Evolutionary conservation across 1,140 invertebrate species (phyloP).

Genomic region (Euglossa dilemma): DNA sequence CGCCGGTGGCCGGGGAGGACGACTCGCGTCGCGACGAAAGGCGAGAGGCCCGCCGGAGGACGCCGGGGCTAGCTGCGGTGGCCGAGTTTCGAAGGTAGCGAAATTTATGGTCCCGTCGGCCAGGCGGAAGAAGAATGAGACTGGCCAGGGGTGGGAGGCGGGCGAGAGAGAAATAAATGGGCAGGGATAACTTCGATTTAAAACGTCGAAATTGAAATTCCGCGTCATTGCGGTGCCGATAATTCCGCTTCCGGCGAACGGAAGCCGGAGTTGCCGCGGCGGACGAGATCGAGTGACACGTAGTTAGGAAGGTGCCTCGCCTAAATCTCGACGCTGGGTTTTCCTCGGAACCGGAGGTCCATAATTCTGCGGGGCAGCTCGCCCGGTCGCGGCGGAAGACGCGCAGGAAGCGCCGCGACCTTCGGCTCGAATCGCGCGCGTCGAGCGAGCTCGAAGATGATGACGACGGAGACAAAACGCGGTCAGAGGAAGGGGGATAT

Average conservation of each 20-base stretch:
- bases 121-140: neutral
- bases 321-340: conserved; percentile 63
- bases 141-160: neutral
- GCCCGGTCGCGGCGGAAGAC: conserved; percentile 14
- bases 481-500: too few species aligned
- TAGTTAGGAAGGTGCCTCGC: conserved; percentile 48
- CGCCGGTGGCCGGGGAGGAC: neutral
- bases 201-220: conserved; percentile 49
- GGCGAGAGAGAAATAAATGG: conserved; percentile 13
- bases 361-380: conserved; percentile 53
- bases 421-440: neutral
- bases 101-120: conserved; percentile 21
- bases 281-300: conserved; percentile 54
- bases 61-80: neutral
- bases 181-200: conserved; percentile 13
- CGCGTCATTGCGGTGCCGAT: conserved; percentile 32
- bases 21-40: neutral
- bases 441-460: neutral
- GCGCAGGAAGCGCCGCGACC: neutral
- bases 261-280: neutral
- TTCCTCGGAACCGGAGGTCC: conserved; percentile 59
- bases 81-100: neutral
- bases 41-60: neutral
- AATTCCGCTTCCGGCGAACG: conserved; percentile 36
- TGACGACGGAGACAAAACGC: neutral